Evolutionary conservation across 2,888 invertebrate genomes (phyloP), one percentile per base, ranked within the genome.

Genomic region (Mythimna albipuncta): DNA sequence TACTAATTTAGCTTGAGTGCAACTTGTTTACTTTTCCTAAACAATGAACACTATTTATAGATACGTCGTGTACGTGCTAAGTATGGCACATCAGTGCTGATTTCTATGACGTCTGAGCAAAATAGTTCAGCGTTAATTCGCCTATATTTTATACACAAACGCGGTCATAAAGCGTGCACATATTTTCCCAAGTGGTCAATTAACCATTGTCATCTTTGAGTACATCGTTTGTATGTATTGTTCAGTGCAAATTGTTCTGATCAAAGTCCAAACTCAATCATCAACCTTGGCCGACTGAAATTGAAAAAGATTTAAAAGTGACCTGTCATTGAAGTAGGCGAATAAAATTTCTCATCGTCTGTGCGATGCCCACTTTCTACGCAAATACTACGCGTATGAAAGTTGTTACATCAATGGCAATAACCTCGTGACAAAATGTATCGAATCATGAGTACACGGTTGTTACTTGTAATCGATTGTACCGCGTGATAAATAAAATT

Each of bases 191-290:
- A 91, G 87, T 88, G 86, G 77, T 74, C 84, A 88, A 89, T 89
- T 88, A 82, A 85, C 64, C 74, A 79, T 69, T 72, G 76, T 79
- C 58, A 70, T 78, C 72, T 84, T 82, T 70, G 81, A 72, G 61
- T 64, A 81, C 67, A 64, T 54, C 81, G 80, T 84, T 84, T 83
- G 81, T 79, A 41, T 81, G 85, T 82, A 64, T 75, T 75, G 64
- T 72, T 63, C 72, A 73, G 68, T 82, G 77, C 79, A 85, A 74
- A 88, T 87, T 82, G 72, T 50, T 64, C 38, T 47, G 82, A 74
- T 72, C 87, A 87, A 89, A 88, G 89, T 90, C 88, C 89, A 80
- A 89, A 86, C 87, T 77, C 69, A 82, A 69, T 75, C 73, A 79
- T 67, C 77, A 87, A 82, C 88, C 88, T 89, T 89, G 88, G 72